A percentile compares a stretch with the other conserved stretches of the same genome.
Conservation (phyloP, 2,113 vertebrate species). For the Myotis lucifugus region DNA sequence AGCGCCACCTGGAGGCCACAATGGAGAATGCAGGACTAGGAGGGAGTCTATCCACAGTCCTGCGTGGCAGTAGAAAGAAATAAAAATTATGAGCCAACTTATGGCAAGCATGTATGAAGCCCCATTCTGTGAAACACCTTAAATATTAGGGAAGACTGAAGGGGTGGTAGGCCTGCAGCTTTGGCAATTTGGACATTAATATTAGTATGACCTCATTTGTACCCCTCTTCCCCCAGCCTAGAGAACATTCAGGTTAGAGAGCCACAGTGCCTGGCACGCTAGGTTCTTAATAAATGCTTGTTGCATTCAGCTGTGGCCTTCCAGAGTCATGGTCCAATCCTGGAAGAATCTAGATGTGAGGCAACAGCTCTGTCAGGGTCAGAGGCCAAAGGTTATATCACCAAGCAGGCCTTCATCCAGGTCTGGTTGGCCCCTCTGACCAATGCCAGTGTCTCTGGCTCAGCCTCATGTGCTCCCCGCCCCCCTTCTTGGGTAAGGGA, state of each 20-base stretch:
- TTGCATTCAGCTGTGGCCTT: not conserved
- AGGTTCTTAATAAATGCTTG: not conserved
- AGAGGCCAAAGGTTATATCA: not conserved
- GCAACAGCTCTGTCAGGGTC: not conserved
- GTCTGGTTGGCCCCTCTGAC: not conserved
- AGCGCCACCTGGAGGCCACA: slow-evolving; percentile 46
- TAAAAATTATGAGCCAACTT: fast-evolving
- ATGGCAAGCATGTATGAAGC: not conserved
- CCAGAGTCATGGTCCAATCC: not conserved
- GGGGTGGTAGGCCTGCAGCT: fast-evolving
- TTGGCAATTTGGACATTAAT: not conserved
- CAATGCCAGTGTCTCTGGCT: not conserved
- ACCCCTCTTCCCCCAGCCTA: not conserved
- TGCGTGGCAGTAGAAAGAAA: not conserved
- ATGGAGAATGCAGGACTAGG: not conserved
- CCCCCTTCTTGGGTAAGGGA: slow-evolving; percentile 1
- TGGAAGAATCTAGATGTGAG: not conserved
- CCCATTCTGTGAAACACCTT: not conserved
- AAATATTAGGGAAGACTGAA: not conserved
- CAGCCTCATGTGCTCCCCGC: not conserved
- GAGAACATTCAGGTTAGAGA: not conserved
- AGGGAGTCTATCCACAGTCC: too few species aligned
- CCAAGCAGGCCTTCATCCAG: not conserved
- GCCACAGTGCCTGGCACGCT: not conserved
- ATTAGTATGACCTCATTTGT: not conserved